phyloP scores from a whole-genome alignment of 2,797 vertebrate genomes.

The Mormyrops boulengeri region DNA sequence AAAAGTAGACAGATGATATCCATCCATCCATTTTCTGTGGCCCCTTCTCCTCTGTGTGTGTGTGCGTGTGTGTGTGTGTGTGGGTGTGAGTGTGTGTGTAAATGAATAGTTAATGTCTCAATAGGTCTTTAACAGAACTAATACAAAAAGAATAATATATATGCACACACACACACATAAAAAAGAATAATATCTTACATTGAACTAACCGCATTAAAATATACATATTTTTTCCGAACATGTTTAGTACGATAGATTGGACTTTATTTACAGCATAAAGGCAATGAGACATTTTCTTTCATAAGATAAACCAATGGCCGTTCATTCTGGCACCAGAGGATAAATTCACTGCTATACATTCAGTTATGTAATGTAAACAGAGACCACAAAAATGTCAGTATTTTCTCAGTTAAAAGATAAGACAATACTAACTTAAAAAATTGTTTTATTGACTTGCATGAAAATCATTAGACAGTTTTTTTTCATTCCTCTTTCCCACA shows the following conservation, averaged over 20 bases:
- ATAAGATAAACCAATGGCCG: neutral
- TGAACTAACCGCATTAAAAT: neutral
- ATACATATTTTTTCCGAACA: neutral
- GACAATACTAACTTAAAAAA: neutral
- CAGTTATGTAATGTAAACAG: neutral
- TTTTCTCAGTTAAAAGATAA: neutral
- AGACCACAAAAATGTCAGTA: neutral
- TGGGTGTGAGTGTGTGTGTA: neutral
- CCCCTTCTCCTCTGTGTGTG: neutral
- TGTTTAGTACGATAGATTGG: neutral
- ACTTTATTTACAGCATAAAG: neutral
- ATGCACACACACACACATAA: neutral
- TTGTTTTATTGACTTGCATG: neutral
- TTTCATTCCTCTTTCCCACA: neutral
- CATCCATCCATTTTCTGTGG: neutral
- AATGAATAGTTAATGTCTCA: neutral
- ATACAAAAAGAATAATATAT: neutral
- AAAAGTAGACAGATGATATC: neutral
- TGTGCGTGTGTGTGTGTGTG: neutral
- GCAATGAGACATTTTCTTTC: neutral
- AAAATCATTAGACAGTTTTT: neutral
- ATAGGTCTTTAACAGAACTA: neutral
- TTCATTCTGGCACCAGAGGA: neutral
- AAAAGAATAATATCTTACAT: neutral
- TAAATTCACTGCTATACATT: neutral